Evolutionary conservation across 2,113 vertebrate genomes (phyloP).

Genomic region (Oostethus manadensis): DNA sequence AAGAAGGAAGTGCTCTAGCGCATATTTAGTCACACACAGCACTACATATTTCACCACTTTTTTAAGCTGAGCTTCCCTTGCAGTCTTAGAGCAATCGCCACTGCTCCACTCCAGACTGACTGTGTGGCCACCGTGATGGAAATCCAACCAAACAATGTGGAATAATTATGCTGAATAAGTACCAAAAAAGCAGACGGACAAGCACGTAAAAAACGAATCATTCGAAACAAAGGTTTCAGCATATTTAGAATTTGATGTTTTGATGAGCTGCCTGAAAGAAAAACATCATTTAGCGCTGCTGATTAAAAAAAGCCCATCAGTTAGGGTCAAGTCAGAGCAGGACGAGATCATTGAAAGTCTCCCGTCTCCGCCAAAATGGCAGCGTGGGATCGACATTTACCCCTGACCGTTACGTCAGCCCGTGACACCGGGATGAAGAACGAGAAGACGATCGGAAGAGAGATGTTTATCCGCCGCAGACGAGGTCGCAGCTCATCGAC

Average conservation of each 20-base stretch:
- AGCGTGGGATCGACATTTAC: slow-evolving; percentile 22
- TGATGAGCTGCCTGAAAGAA: neutral
- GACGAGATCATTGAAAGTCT: slow-evolving; percentile 9
- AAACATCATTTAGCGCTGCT: neutral
- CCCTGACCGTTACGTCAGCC: slow-evolving; percentile 16
- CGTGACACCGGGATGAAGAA: neutral
- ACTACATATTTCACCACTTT: no score
- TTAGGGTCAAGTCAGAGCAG: slow-evolving; percentile 5
- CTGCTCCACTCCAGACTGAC: no score
- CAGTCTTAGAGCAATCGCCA: no score
- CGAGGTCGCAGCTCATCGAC: neutral
- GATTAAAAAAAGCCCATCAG: slow-evolving; percentile 1
- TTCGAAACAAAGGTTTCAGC: no score
- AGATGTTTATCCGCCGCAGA: neutral
- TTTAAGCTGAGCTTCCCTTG: no score
- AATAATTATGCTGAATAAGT: no score
- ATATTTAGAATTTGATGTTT: no score
- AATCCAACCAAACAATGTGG: no score
- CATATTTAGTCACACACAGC: no score
- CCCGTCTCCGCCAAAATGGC: neutral
- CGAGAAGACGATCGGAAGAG: neutral
- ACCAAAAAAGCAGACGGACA: neutral
- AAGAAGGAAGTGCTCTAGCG: no score
- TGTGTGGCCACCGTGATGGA: no score
- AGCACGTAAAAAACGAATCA: neutral